Evolutionary conservation across 1,140 invertebrate genomes (phyloP).

Genomic region (Diorhabda elongata): DNA sequence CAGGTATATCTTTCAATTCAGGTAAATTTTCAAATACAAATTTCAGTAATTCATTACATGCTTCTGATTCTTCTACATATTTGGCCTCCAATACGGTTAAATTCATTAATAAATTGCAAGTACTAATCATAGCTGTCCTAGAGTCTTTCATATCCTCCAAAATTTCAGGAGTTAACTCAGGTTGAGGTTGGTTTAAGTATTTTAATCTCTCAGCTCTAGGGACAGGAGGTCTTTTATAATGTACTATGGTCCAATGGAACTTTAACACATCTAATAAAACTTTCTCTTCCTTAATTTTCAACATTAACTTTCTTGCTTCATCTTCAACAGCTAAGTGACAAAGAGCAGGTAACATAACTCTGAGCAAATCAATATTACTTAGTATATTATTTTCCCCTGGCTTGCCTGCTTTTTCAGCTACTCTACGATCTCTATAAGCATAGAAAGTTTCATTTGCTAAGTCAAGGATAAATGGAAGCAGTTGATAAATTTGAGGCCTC

Average conservation of each 20-base stretch:
- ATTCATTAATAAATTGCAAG: slow-evolving; percentile 91
- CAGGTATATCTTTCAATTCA: slow-evolving; percentile 74
- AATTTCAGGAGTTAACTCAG: slow-evolving; percentile 65
- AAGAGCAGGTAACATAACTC: slow-evolving; percentile 78
- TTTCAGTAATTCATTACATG: slow-evolving; percentile 76
- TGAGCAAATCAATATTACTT: slow-evolving; percentile 66
- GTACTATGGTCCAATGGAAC: slow-evolving; percentile 81
- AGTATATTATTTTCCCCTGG: slow-evolving; percentile 58
- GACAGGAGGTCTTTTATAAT: slow-evolving; percentile 77
- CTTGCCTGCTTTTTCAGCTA: slow-evolving; percentile 60
- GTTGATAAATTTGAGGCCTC: slow-evolving; percentile 72
- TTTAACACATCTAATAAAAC: slow-evolving; percentile 73
- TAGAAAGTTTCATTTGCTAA: slow-evolving; percentile 80
- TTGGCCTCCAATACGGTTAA: slow-evolving; percentile 82
- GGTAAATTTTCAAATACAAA: slow-evolving; percentile 85
- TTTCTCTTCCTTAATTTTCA: slow-evolving; percentile 75
- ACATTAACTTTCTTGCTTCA: slow-evolving; percentile 72
- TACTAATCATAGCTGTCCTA: slow-evolving; percentile 74
- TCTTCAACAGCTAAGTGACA: slow-evolving; percentile 90
- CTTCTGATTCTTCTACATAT: slow-evolving; percentile 67
- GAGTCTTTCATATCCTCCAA: slow-evolving; percentile 79
- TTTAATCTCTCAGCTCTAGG: slow-evolving; percentile 73
- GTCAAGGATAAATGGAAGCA: slow-evolving; percentile 73
- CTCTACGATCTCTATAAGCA: slow-evolving; percentile 58
- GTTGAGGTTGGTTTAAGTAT: slow-evolving; percentile 66